Conservation (phyloP, 2,888 invertebrate genomes). For the Griposia aprilina region DNA sequence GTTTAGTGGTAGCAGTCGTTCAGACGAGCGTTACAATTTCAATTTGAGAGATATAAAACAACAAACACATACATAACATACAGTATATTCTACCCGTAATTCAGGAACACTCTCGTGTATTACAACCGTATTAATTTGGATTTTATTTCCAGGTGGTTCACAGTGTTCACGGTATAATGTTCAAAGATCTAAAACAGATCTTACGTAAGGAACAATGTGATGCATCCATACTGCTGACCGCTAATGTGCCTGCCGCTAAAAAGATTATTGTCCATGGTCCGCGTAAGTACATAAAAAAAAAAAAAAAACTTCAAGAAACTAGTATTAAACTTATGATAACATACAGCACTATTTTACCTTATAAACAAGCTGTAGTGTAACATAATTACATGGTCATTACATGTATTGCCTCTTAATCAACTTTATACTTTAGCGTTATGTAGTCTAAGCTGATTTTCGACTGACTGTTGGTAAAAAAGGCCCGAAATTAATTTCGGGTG, state of each 20-base stretch:
- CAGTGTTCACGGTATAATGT: constrained; percentile 99
- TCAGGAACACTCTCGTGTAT: background rate
- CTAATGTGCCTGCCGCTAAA: constrained; percentile 99
- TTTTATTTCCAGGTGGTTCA: constrained; percentile 95
- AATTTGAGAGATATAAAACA: background rate
- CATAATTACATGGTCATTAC: too few species aligned
- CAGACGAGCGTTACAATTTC: background rate
- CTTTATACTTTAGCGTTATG: too few species aligned
- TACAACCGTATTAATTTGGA: background rate
- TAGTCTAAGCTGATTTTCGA: background rate
- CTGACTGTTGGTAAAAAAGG: background rate
- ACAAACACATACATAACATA: too few species aligned
- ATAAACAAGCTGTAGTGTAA: background rate
- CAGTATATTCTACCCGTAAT: background rate
- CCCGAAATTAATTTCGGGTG: background rate
- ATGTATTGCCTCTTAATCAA: too few species aligned
- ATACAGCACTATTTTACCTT: too few species aligned
- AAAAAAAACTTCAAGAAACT: background rate
- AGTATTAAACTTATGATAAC: background rate
- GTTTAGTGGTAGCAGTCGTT: background rate
- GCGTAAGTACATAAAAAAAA: constrained; percentile 71
- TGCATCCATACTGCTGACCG: constrained; percentile 98
- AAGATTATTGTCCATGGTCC: constrained; percentile 99
- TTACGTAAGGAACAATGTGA: constrained; percentile 99
- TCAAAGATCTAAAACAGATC: constrained; percentile 99